phyloP scores from a whole-genome alignment of 37 sponge, comb jelly and placozoan genomes.

The Chondrosia reniformis region DNA sequence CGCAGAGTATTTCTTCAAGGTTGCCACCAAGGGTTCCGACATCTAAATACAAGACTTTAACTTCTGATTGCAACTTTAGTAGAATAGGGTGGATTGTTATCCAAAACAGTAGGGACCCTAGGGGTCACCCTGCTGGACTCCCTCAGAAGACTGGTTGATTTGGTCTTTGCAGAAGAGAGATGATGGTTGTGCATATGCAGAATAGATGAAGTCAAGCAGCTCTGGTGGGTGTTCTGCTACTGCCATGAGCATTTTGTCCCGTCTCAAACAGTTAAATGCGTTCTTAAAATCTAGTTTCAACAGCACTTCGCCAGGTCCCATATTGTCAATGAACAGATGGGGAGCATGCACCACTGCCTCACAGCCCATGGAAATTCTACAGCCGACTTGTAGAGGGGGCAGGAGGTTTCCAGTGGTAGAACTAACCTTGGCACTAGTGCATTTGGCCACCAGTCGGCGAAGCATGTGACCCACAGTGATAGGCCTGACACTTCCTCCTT shows the following conservation, averaged over 20 bases:
- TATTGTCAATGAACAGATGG: background rate
- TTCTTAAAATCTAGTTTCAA: constrained; percentile 26
- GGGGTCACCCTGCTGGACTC: constrained; percentile 29
- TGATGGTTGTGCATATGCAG: background rate
- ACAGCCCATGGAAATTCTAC: background rate
- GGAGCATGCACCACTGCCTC: constrained; percentile 41
- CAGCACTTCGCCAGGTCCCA: background rate
- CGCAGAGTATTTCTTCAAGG: background rate
- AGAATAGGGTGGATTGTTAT: constrained; percentile 20
- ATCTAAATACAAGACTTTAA: constrained; percentile 28
- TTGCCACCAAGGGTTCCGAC: constrained; percentile 25
- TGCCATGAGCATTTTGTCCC: constrained; percentile 24
- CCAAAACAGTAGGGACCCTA: constrained; percentile 33
- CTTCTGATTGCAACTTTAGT: constrained; percentile 20
- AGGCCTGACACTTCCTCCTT: constrained; percentile 31
- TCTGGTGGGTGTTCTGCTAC: constrained; percentile 18
- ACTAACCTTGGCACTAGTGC: background rate
- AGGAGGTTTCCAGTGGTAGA: background rate
- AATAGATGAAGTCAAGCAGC: background rate
- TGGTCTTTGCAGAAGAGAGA: constrained; percentile 11
- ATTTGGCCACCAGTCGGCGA: constrained; percentile 28
- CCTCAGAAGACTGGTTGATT: constrained; percentile 28
- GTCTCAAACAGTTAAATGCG: constrained; percentile 21
- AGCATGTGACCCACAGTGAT: constrained; percentile 40
- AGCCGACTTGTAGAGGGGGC: background rate